Conservation (phyloP, 2,797 vertebrate species). For the Merluccius polli region DNA sequence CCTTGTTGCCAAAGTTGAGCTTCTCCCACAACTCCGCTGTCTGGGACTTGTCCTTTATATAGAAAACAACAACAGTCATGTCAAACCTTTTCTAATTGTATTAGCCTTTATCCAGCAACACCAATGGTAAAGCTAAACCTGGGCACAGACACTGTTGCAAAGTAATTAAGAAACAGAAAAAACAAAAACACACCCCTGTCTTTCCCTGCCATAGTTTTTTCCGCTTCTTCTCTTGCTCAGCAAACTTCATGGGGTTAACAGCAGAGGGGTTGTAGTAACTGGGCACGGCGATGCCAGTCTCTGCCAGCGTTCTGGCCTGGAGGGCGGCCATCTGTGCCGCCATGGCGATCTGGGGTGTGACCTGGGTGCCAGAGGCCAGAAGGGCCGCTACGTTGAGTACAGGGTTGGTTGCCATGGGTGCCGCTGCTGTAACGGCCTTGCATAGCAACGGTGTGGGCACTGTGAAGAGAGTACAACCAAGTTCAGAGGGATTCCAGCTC, state of each 20-base stretch:
- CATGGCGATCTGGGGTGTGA: constrained; percentile 98
- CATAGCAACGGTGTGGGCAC: constrained; percentile 58
- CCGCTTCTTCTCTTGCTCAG: constrained; percentile 96
- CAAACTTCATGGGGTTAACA: constrained; percentile 97
- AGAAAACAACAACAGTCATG: constrained; percentile 4
- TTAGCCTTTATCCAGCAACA: background rate
- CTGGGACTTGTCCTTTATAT: constrained; percentile 90
- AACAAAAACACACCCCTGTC: constrained; percentile 81
- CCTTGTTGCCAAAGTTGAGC: constrained; percentile 98
- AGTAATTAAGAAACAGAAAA: background rate
- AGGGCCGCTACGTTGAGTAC: constrained; percentile 94
- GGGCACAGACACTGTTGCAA: background rate
- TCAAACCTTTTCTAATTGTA: background rate
- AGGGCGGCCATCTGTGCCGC: constrained; percentile 98
- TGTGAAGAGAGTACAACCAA: constrained; percentile 9
- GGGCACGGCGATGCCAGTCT: constrained; percentile 97
- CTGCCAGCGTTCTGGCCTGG: constrained; percentile 93
- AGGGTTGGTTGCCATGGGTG: constrained; percentile 71
- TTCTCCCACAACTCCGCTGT: constrained; percentile 98
- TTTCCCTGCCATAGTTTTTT: constrained; percentile 99
- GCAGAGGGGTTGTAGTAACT: constrained; percentile 98
- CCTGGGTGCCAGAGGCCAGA: constrained; percentile 94
- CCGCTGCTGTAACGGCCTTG: constrained; percentile 62
- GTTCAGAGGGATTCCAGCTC: background rate
- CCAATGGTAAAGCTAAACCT: background rate